Percentiles rank a stretch among this genome's conserved stretches.
Conservation (phyloP, 2,113 vertebrate species). For the Erinaceus europaeus region DNA sequence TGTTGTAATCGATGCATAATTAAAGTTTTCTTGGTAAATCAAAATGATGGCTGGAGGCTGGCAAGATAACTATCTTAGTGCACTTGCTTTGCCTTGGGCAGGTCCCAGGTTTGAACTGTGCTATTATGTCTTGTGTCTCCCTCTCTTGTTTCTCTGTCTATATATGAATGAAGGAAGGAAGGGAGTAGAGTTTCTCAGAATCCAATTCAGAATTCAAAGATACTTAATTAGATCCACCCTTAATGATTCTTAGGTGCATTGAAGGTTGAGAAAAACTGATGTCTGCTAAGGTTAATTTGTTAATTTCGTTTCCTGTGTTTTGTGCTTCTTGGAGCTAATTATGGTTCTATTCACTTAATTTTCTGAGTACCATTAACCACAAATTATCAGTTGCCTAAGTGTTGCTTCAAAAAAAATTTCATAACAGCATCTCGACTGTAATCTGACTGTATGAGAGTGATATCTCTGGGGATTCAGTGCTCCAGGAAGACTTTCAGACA, state of each 20-base stretch:
- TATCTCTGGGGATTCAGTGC: too few species aligned
- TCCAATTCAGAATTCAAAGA: not conserved
- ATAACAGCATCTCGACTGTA: too few species aligned
- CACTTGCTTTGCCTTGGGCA: too few species aligned
- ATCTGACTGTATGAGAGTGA: too few species aligned
- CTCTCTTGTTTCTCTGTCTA: too few species aligned
- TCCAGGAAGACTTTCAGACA: too few species aligned
- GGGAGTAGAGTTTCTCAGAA: too few species aligned
- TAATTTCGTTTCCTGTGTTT: slow-evolving; percentile 2
- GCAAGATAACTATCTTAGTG: too few species aligned
- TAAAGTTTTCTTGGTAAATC: not conserved
- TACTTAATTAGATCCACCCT: not conserved
- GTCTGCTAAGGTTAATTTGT: not conserved
- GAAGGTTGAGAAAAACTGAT: not conserved
- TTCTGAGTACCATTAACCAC: not conserved
- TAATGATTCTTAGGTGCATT: not conserved
- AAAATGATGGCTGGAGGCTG: too few species aligned
- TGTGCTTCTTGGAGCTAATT: not conserved
- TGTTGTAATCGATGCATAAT: not conserved
- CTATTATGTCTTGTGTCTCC: too few species aligned
- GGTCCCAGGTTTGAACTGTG: too few species aligned
- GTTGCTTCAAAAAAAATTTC: not conserved
- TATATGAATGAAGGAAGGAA: too few species aligned
- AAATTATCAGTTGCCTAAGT: not conserved
- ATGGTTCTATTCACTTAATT: not conserved